Evolutionary conservation across 2,113 vertebrate species (phyloP).

Genomic region (Limnothrissa miodon): DNA sequence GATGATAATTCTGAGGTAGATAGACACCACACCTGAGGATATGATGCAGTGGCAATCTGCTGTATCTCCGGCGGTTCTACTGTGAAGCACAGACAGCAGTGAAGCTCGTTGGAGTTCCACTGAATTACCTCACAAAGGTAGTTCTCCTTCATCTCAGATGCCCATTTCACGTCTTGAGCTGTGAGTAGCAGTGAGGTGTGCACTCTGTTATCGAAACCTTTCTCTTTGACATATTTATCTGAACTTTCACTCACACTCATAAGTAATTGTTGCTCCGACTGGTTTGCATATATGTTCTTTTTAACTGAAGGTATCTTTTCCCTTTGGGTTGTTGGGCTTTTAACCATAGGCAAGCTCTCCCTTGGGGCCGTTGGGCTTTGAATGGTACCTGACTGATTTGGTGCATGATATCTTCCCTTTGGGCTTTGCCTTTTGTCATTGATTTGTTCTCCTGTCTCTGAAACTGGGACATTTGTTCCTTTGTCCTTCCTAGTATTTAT

Average conservation of each 20-base stretch:
- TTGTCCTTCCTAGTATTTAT: conserved; percentile 36
- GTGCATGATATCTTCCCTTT: neutral
- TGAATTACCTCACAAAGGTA: neutral
- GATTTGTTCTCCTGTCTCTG: conserved; percentile 10
- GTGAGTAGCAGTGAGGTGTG: neutral
- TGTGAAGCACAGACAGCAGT: neutral
- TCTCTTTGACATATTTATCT: neutral
- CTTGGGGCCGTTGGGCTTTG: neutral
- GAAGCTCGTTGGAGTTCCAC: neutral
- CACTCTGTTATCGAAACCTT: neutral
- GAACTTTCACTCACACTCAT: neutral
- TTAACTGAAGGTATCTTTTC: too few species aligned
- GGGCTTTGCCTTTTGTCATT: conserved; percentile 40
- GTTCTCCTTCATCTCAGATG: neutral
- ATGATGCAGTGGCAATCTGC: neutral
- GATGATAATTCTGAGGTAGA: neutral
- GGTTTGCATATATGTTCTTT: neutral
- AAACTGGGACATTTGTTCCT: neutral
- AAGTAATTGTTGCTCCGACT: neutral
- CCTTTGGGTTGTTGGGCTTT: too few species aligned
- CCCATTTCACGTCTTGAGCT: neutral
- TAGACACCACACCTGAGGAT: neutral
- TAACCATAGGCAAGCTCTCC: too few species aligned
- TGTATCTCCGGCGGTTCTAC: neutral
- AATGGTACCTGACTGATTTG: neutral